Conservation (phyloP, 1,140 invertebrate genomes). For the Conus ventricosus region DNA sequence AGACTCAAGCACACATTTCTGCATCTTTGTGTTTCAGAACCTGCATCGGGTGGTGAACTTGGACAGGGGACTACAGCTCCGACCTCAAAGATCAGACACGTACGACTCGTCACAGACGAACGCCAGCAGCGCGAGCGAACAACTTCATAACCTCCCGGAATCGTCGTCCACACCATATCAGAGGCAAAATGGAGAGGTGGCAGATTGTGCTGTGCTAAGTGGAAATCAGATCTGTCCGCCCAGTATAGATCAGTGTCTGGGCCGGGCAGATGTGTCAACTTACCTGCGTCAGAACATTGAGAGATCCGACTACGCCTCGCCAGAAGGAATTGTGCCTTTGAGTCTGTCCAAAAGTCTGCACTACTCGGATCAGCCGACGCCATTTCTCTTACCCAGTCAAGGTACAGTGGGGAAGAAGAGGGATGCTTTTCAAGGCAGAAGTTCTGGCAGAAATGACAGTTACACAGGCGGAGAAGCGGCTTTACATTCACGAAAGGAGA, state of each 20-base stretch:
- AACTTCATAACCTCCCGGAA: neutral
- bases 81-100: neutral
- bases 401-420: neutral
- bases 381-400: neutral
- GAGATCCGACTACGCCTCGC: neutral
- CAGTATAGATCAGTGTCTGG: neutral
- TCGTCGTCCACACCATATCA: neutral
- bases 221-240: neutral
- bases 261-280: neutral
- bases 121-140: neutral
- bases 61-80: slow-evolving; percentile 4
- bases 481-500: neutral
- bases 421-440: neutral
- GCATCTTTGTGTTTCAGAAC: neutral
- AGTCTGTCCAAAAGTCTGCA: neutral
- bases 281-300: neutral
- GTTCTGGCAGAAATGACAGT: neutral
- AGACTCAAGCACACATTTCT: too few species aligned
- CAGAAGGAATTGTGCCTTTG: neutral
- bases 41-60: neutral
- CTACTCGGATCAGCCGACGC: neutral
- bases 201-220: neutral
- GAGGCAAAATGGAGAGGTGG: neutral
- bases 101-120: neutral
- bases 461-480: neutral